Evolutionary conservation across 64 coral and sea anemone genomes (phyloP).

Genomic region (Catalaphyllia jardinei): DNA sequence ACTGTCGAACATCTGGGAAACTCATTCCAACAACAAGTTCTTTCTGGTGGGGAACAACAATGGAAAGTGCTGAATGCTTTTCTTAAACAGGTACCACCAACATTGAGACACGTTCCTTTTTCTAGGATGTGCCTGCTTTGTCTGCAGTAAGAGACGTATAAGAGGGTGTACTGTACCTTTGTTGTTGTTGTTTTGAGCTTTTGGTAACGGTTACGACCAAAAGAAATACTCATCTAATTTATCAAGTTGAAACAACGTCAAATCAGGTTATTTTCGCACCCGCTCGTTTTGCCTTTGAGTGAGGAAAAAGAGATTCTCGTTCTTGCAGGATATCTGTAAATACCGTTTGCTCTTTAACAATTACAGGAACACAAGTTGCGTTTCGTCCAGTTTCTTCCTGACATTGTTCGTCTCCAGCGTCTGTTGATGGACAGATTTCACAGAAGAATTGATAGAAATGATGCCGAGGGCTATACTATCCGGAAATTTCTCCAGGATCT

Average conservation of each 20-base stretch:
- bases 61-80: constrained; percentile 23
- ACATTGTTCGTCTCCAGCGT: constrained; percentile 69
- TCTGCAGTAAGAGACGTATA: not conserved
- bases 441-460: constrained; percentile 69
- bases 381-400: constrained; percentile 75
- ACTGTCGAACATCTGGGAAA: constrained; percentile 43
- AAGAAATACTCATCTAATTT: no score
- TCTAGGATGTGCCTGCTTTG: not conserved
- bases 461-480: constrained; percentile 58
- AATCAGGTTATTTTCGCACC: not conserved
- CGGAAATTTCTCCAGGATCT: constrained; percentile 9
- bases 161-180: not conserved
- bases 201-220: no score
- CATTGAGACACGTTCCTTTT: no score
- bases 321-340: not conserved
- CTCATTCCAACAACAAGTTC: constrained; percentile 7
- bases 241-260: not conserved
- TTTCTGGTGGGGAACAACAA: not conserved
- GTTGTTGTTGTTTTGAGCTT: not conserved
- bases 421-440: constrained; percentile 76
- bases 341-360: not conserved
- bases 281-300: not conserved
- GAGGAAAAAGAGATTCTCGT: not conserved
- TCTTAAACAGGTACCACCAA: constrained; percentile 33
- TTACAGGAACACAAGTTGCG: constrained; percentile 87